phyloP scores from a whole-genome alignment of 2,888 invertebrate genomes.

The Balanococcus diminutus region DNA sequence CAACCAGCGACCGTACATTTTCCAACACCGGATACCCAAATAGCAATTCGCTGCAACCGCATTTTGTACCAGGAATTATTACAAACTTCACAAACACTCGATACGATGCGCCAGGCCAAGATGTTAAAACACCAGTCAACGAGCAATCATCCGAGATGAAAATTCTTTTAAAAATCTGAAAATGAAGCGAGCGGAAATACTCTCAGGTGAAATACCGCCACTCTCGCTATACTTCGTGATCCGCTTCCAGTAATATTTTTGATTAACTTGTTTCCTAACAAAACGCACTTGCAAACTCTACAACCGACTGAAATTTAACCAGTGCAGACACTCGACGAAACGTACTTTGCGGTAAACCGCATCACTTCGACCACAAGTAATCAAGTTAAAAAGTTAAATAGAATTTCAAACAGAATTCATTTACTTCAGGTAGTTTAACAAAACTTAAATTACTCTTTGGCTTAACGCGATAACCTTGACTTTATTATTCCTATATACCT shows the following conservation, averaged over 20 bases:
- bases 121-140: neutral
- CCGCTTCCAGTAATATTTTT: neutral
- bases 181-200: neutral
- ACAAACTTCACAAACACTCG: neutral
- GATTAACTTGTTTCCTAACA: constrained; percentile 25
- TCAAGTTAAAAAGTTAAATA: constrained; percentile 38
- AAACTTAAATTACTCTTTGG: constrained; percentile 8
- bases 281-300: neutral
- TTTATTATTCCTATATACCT: neutral
- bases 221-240: neutral
- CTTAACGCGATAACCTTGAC: neutral
- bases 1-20: neutral
- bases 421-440: neutral
- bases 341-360: constrained; percentile 13
- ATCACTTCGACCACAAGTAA: constrained; percentile 22
- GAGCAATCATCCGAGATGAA: neutral
- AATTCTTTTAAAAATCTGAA: neutral
- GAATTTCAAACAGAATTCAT: constrained; percentile 32
- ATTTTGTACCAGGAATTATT: neutral
- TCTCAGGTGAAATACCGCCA: neutral
- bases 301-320: neutral
- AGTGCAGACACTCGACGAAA: neutral
- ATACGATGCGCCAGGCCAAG: neutral
- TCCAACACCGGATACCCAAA: neutral
- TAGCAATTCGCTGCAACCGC: neutral